Conservation (phyloP, 1,140 invertebrate species). For the Drosophila pectinifera region DNA sequence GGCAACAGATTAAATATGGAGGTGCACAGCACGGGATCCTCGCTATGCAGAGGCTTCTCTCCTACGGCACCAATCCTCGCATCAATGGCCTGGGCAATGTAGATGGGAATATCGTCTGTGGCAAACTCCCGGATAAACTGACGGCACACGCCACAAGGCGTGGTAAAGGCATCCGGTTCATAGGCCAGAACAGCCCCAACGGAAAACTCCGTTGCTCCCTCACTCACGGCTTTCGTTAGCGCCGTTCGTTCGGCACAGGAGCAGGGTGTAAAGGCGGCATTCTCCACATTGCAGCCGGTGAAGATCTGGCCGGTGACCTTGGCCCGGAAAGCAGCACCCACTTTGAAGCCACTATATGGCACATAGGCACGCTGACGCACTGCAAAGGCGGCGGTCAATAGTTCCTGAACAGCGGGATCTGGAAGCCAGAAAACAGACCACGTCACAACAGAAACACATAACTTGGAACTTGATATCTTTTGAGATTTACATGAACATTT, state of each 20-base stretch:
- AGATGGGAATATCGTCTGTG: constrained; percentile 88
- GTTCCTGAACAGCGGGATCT: constrained; percentile 87
- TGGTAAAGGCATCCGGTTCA: constrained; percentile 88
- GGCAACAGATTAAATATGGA: constrained; percentile 88
- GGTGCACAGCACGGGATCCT: constrained; percentile 87
- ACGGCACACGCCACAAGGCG: constrained; percentile 96
- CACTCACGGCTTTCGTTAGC: constrained; percentile 93
- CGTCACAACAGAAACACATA: neutral
- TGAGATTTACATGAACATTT: neutral
- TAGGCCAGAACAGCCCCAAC: constrained; percentile 91
- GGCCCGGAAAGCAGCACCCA: constrained; percentile 94
- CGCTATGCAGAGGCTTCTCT: constrained; percentile 27
- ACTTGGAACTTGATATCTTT: neutral
- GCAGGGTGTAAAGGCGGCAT: constrained; percentile 90
- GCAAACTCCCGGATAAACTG: constrained; percentile 93
- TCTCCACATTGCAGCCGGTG: constrained; percentile 96
- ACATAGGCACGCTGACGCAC: constrained; percentile 91
- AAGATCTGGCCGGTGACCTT: constrained; percentile 88
- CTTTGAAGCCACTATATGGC: constrained; percentile 96
- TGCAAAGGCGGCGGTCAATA: constrained; percentile 87
- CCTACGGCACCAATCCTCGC: constrained; percentile 65
- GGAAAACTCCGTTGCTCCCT: constrained; percentile 91
- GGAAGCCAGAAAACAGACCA: constrained; percentile 5
- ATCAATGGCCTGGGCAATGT: constrained; percentile 89
- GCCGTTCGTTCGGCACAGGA: constrained; percentile 97